Evolutionary conservation across 1,140 invertebrate species (phyloP).

Genomic region (Drosophila chauvacae): DNA sequence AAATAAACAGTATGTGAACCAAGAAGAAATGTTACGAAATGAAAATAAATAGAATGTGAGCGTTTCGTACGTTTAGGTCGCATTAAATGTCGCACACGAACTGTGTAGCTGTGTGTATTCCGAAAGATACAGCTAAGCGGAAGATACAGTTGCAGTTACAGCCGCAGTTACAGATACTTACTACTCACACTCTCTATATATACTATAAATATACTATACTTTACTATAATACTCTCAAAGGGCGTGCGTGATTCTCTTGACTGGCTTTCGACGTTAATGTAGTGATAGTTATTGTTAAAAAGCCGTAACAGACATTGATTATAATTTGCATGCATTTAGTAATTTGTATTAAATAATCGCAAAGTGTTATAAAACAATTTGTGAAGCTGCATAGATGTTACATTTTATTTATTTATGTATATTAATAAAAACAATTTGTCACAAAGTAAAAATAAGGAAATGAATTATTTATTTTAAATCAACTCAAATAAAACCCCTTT

Average conservation of each 20-base stretch:
- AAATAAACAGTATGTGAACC: not conserved
- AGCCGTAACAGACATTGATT: constrained; percentile 10
- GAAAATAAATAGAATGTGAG: constrained; percentile 52
- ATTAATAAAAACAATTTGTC: not conserved
- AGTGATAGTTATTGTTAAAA: constrained; percentile 15
- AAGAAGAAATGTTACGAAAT: constrained; percentile 53
- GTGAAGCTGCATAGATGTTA: not conserved
- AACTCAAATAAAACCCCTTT: not conserved
- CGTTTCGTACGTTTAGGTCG: not conserved
- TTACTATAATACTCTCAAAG: constrained; percentile 6
- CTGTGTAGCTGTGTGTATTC: constrained; percentile 8
- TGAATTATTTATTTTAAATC: too few species aligned
- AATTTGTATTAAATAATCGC: constrained; percentile 8
- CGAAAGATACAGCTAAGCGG: constrained; percentile 21
- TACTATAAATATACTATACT: not conserved
- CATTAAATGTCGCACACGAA: constrained; percentile 39
- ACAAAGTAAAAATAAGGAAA: not conserved
- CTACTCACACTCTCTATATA: not conserved
- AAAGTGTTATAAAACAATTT: constrained; percentile 14
- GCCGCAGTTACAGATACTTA: constrained; percentile 5
- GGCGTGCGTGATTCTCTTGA: constrained; percentile 14
- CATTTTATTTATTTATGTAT: not conserved
- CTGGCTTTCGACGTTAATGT: constrained; percentile 7
- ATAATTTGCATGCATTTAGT: constrained; percentile 16
- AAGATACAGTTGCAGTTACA: constrained; percentile 17